A percentile compares a stretch with the other conserved stretches of the same genome.
phyloP scores from a whole-genome alignment of 2,113 vertebrate species.

The Hippocampus guttulatus region DNA sequence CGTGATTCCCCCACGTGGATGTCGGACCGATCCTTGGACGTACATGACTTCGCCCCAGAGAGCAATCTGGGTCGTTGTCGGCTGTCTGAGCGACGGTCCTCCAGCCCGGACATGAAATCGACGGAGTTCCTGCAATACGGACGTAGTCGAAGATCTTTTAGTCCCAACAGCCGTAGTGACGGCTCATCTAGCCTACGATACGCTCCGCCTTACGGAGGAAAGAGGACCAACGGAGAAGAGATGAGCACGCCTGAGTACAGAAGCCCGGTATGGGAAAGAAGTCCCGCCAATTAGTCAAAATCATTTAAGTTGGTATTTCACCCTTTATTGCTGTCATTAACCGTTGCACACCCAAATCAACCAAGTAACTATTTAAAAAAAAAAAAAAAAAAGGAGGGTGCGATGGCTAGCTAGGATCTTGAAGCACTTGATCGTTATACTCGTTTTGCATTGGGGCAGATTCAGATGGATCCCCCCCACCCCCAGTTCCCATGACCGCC shows the following conservation, averaged over 20 bases:
- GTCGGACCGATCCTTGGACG: background rate
- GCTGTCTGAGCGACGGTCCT: slow-evolving; percentile 1
- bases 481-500: background rate
- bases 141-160: slow-evolving; percentile 16
- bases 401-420: too few relatives aligned
- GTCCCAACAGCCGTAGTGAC: slow-evolving; percentile 22
- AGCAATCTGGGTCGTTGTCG: background rate
- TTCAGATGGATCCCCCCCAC: too few relatives aligned
- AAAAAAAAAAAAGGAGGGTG: too few relatives aligned
- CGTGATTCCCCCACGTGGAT: slow-evolving; percentile 16
- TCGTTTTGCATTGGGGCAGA: too few relatives aligned
- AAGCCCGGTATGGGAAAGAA: slow-evolving; percentile 30
- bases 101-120: slow-evolving; percentile 9
- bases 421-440: too few relatives aligned
- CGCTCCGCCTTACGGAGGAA: slow-evolving; percentile 23
- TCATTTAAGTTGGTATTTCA: background rate
- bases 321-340: too few relatives aligned
- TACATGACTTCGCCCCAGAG: slow-evolving; percentile 8
- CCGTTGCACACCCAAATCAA: too few relatives aligned
- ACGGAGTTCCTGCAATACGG: background rate
- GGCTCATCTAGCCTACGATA: slow-evolving; percentile 18
- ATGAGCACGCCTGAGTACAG: slow-evolving; percentile 23
- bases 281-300: background rate
- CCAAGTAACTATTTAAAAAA: too few relatives aligned
- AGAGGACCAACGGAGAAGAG: slow-evolving; percentile 22